A percentile compares a stretch with the other conserved stretches of the same genome.
Conservation (phyloP, 2,797 vertebrate species). For the Sebastolobus altivelis region DNA sequence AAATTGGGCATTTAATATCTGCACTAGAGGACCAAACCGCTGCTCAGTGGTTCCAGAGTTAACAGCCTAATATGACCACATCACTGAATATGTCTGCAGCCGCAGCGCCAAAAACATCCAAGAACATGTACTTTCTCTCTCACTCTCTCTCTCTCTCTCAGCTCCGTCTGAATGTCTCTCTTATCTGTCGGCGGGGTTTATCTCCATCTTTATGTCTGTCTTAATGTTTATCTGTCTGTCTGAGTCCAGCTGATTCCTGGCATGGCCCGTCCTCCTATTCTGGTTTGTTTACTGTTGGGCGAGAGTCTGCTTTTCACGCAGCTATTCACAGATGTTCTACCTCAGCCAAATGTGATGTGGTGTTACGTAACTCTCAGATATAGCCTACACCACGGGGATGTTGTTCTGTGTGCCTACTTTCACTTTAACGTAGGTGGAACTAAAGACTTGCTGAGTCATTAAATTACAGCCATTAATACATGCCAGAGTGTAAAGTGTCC, state of each 20-base stretch:
- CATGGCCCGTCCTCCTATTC: slow-evolving; percentile 36
- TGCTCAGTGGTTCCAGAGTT: slow-evolving; percentile 5
- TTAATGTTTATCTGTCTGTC: slow-evolving; percentile 72
- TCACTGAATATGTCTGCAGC: slow-evolving; percentile 32
- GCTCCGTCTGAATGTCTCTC: neutral
- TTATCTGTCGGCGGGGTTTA: slow-evolving; percentile 44
- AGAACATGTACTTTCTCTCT: slow-evolving; percentile 23
- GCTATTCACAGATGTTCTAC: slow-evolving; percentile 51
- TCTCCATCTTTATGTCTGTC: slow-evolving; percentile 55
- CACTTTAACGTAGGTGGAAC: neutral
- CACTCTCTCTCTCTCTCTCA: neutral
- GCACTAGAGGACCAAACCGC: slow-evolving; percentile 25
- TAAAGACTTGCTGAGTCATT: neutral
- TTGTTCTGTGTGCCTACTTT: neutral
- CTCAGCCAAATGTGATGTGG: slow-evolving; percentile 33
- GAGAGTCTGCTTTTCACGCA: slow-evolving; percentile 34
- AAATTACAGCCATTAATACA: neutral
- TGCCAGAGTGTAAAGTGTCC: neutral
- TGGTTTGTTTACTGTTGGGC: slow-evolving; percentile 68
- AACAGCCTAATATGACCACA: slow-evolving; percentile 38
- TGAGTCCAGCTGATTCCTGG: slow-evolving; percentile 36
- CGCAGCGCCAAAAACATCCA: slow-evolving; percentile 33
- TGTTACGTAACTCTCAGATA: slow-evolving; percentile 57
- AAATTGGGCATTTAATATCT: slow-evolving; percentile 41
- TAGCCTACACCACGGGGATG: slow-evolving; percentile 12